phyloP scores from a whole-genome alignment of 2,888 invertebrate genomes.

The Drosophila fulvimacula region DNA sequence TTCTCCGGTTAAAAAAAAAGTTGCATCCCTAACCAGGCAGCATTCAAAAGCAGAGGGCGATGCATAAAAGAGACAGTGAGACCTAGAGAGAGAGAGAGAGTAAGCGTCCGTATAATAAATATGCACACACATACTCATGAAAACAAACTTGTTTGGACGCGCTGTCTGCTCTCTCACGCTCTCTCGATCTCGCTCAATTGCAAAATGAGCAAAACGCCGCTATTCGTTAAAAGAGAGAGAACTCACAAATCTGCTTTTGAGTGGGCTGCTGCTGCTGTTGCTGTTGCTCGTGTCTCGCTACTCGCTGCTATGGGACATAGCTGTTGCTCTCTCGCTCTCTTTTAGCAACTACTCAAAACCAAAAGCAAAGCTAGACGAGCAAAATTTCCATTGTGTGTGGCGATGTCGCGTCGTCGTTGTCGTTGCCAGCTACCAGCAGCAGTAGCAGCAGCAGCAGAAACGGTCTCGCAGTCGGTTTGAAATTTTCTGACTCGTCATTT shows the following conservation, averaged over 20 bases:
- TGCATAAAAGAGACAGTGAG: constrained; percentile 51
- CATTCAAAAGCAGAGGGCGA: constrained; percentile 58
- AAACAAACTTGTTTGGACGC: constrained; percentile 71
- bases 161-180: constrained; percentile 23
- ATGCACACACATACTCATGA: constrained; percentile 41
- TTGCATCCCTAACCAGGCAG: constrained; percentile 70
- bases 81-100: constrained; percentile 33
- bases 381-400: constrained; percentile 83
- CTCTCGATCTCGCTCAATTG: constrained; percentile 43
- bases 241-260: constrained; percentile 63
- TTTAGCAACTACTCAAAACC: constrained; percentile 55
- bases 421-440: constrained; percentile 63
- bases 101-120: constrained; percentile 52
- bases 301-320: constrained; percentile 50
- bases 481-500: constrained; percentile 78
- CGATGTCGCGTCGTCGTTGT: constrained; percentile 74
- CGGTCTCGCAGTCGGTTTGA: constrained; percentile 79
- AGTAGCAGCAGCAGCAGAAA: constrained; percentile 59
- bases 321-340: constrained; percentile 32
- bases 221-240: constrained; percentile 51
- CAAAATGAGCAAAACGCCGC: constrained; percentile 76
- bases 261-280: constrained; percentile 36
- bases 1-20: constrained; percentile 57
- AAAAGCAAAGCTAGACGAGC: constrained; percentile 81
- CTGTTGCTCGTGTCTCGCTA: constrained; percentile 53